Evolutionary conservation across 2,888 invertebrate genomes (phyloP).

Genomic region (Leptura quadrifasciata): DNA sequence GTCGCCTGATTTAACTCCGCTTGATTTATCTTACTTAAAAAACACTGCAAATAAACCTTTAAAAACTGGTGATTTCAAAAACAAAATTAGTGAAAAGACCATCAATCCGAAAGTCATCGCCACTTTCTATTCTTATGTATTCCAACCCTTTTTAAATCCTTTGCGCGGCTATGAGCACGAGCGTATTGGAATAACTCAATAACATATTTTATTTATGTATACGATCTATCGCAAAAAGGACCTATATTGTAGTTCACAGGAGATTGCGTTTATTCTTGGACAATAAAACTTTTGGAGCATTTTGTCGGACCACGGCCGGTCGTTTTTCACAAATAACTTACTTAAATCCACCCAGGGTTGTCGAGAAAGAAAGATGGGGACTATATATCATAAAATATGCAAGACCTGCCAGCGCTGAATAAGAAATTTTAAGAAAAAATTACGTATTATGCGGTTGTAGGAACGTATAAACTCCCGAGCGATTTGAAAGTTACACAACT

Average conservation of each 20-base stretch:
- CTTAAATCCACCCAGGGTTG: constrained; percentile 19
- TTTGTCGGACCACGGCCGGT: constrained; percentile 12
- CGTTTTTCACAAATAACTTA: constrained; percentile 28
- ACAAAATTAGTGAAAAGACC: no score
- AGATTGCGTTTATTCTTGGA: not conserved
- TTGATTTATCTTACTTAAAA: no score
- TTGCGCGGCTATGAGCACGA: not conserved
- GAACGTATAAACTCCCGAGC: not conserved
- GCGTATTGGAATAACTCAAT: constrained; percentile 11
- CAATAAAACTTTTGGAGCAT: constrained; percentile 17
- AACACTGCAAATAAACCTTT: no score
- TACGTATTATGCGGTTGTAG: not conserved
- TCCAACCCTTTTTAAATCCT: not conserved
- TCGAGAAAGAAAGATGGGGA: constrained; percentile 16
- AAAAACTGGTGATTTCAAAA: no score
- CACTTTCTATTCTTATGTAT: no score
- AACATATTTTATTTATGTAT: constrained; percentile 18
- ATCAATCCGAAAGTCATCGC: no score
- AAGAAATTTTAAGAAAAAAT: not conserved
- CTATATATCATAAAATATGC: constrained; percentile 17
- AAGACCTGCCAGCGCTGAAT: not conserved
- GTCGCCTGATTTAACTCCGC: no score
- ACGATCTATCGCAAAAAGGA: constrained; percentile 6
- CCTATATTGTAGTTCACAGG: constrained; percentile 13
- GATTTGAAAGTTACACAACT: not conserved